Base-by-base conservation (phyloP, 2,888 invertebrate genomes). In the Drosophila dives region DNA sequence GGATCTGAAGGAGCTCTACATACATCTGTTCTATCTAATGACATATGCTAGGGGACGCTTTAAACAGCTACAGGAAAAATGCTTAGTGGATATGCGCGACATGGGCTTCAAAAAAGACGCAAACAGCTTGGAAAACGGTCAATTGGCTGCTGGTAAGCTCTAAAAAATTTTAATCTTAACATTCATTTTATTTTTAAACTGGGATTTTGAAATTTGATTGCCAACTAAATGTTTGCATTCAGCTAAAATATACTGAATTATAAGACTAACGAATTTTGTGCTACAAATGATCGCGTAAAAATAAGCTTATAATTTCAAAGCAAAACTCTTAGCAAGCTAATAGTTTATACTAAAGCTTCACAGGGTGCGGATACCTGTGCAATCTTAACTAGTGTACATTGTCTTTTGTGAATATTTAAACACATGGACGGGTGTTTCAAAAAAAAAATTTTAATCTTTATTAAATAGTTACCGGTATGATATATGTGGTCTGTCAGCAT, bases 41-140 rank as follows among this genome's bases (percentile, higher is more conserved):
- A 93, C 93, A 0, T 93, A 93, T 65, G 93, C 93, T 1, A 92
- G 92, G 61, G 93, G 93, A 8, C 90, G 93, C 3, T 93, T 93
- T 29, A 93, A 93, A 58, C 90, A 92, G 20, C 68, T 93, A 32
- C 93, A 93, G 69, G 93, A 93, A 40, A 93, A 92, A 78, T 93
- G 93, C 33, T 75, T 92, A 33, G 84, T 90, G 15, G 93, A 93
- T 75, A 93, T 93, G 93, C 89, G 92, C 7, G 89, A 91, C n/a
- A 81, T 93, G 69, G 93, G 93, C 29, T 93, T 93, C 65, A 91
- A 85, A 45, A 92, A 90, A n/a, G 92, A 93, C 81, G 93, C 92
- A 0, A 91, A 91, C 59, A 91, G 91, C 36, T 83, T 93, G 79
- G 91, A 92, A 67, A 93, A 92, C 59, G 93, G 93, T 1, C 92